These are phyloP conservation scores for Lomographa bimaculata DNA, from an alignment of 2,888 invertebrate genomes.

Conservation along the genomic window DNA sequence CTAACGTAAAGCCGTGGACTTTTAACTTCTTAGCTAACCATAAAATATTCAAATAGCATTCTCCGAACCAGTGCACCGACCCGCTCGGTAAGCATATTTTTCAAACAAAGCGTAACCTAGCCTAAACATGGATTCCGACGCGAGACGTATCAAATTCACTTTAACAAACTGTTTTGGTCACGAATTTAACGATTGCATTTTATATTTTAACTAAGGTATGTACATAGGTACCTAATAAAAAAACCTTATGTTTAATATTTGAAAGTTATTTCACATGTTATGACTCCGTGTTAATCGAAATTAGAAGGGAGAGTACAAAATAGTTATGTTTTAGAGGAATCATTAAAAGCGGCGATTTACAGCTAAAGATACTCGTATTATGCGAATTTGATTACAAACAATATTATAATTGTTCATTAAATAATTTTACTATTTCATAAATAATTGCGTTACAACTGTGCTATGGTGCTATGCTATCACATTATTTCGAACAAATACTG, in stretches of 20 bases:
- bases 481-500: constrained; percentile 2
- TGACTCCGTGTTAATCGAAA: constrained; percentile 1
- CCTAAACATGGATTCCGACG: constrained; percentile 9
- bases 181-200: constrained; percentile 1
- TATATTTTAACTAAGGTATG: too few relatives aligned
- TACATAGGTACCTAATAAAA: too few relatives aligned
- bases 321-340: constrained; percentile 4
- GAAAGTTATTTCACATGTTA: constrained; percentile 5
- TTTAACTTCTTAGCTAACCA: constrained; percentile 36
- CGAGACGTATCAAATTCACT: too few relatives aligned
- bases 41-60: constrained; percentile 23
- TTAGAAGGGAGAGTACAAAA: too few relatives aligned
- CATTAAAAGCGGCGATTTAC: constrained; percentile 8
- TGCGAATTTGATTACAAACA: constrained; percentile 9
- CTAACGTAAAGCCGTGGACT: constrained; percentile 6
- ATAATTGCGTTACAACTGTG: constrained; percentile 1
- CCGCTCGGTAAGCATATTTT: constrained; percentile 5
- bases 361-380: too few relatives aligned
- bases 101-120: constrained; percentile 16
- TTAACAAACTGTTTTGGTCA: too few relatives aligned
- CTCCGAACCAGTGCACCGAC: constrained; percentile 6
- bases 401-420: constrained; percentile 9
- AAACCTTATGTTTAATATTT: too few relatives aligned
- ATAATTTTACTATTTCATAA: constrained; percentile 3
- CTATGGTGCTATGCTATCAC: background rate